Base-by-base conservation (phyloP, 2,888 invertebrate species). In the Kuschelorhynchus macadamiae region DNA sequence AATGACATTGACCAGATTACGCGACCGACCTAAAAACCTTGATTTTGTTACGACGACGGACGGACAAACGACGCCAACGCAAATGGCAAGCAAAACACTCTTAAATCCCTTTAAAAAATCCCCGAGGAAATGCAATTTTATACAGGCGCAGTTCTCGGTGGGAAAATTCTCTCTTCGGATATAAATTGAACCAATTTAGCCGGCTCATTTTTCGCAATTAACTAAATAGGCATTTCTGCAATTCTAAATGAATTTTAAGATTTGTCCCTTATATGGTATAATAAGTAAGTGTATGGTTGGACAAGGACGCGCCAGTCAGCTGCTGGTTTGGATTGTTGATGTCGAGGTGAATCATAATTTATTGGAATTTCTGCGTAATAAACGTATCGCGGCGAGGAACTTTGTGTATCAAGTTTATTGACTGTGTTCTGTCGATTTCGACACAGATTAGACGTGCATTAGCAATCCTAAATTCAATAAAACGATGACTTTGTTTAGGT, bases 1-100 rank as follows among this genome's bases (percentile, higher is more conserved):
- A 53, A 47, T 55, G 63, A 63, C 63, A 63, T 63, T 63, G 63
- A 63, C 63, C 63, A 55, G 55, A 53, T 63, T 63, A 55, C 36
- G 18, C n/a, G 20, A 52, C n/a, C 63, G 64, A 50, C 57, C 57
- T 57, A 17, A 57, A 64, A 64, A 64, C 57, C 64, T 57, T 64
- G 57, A 64, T 63, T 63, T 55, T 18, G 42, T 53, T n/a, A 25
- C 7, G 4, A n/a, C 21, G n/a, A n/a, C n/a, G n/a, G n/a, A n/a
- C n/a, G n/a, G n/a, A n/a, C n/a, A n/a, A n/a, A n/a, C 53, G 53
- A 62, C 62, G 53, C 62, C 62, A 53, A 62, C 62, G 53, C 55
- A 63, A 53, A 18, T 63, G 63, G 18, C 36, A n/a, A 36, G 36
- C 18, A 47, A 47, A 55, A 14, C 18, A n/a, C 47, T 39, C 3